phyloP scores from a whole-genome alignment of 92 coral and sea anemone genomes.

The Plumapathes pennacea region DNA sequence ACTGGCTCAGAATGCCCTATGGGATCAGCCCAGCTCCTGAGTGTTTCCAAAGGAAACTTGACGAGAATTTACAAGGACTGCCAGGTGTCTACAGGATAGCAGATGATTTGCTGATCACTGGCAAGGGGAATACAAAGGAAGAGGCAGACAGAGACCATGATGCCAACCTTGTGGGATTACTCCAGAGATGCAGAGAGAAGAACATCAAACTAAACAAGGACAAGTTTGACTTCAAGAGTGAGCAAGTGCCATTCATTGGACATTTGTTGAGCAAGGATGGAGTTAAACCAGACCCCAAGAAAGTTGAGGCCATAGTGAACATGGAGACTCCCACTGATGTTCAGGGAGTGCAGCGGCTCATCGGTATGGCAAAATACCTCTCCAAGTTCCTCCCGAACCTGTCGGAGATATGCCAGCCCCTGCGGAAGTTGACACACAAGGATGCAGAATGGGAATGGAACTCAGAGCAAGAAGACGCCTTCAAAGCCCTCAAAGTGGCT shows the following conservation, averaged over 20 bases:
- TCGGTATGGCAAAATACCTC: constrained; percentile 59
- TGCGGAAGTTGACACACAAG: constrained; percentile 45
- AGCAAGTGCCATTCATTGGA: constrained; percentile 36
- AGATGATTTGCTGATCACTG: constrained; percentile 40
- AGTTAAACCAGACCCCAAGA: constrained; percentile 44
- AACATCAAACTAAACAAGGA: constrained; percentile 32
- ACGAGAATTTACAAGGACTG: constrained; percentile 31
- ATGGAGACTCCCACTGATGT: constrained; percentile 40
- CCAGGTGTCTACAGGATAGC: constrained; percentile 25
- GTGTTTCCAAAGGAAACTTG: constrained; percentile 18
- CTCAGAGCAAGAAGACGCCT: constrained; percentile 25
- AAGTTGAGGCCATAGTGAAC: constrained; percentile 41
- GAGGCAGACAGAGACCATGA: constrained; percentile 29
- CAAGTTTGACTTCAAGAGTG: constrained; percentile 27
- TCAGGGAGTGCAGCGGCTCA: constrained; percentile 36
- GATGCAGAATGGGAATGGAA: constrained; percentile 27
- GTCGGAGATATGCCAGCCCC: constrained; percentile 42
- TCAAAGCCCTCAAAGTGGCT: constrained; percentile 30
- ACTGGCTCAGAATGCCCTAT: constrained; percentile 31
- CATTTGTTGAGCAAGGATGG: constrained; percentile 39
- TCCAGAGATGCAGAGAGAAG: constrained; percentile 27
- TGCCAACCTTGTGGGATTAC: constrained; percentile 11
- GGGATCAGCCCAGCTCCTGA: constrained; percentile 42
- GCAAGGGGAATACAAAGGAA: constrained; percentile 29
- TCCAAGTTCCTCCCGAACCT: constrained; percentile 34